Base-by-base conservation (phyloP, 2,113 vertebrate genomes). In the Myrmecophaga tridactyla region DNA sequence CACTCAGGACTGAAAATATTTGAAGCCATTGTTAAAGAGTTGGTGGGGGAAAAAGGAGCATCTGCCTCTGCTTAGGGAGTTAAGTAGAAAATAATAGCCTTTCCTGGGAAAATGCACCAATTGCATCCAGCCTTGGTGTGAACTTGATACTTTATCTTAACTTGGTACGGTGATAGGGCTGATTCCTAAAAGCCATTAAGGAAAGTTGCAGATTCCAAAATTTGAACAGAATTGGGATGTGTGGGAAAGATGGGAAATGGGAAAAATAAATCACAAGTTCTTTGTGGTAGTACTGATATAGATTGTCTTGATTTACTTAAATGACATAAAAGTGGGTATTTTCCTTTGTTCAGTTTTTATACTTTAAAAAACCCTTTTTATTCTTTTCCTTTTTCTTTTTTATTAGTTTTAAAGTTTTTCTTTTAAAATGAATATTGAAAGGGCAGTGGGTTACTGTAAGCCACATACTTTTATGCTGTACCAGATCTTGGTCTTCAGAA, bases 1-100 rank as follows among this genome's bases (percentile, higher is more conserved):
- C 56, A 3, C 36, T 83, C 70, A 23, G 29, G 53, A 17, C 36
- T 3, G 9, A 39, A 21, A 43, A 51, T 20, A 8, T 69, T 76
- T 27, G 53, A 46, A 36, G 12, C 36, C 0, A 1, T 20, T 1
- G 34, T 34, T 34, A 60, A 39, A 20, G 65, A 11, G 56, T 36
- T 1, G 1, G 0, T 7, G 39, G 36, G 11, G 31, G 4, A 13
- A n/a, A 6, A 20, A 2, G 3, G 29, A n/a, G 23, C n/a, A 36
- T 43, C 36, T 36, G 0, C 46, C 25, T 72, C 48, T 12, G 27
- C 29, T 6, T 20, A 2, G 1, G 31, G 27, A 13, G 34, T 21
- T 12, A 23, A 48, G 60, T 23, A 11, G 7, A 48, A 60, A 58
- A n/a, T 1, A 8, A 60, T 21, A 12, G 6, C 12, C 25, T n/a